phyloP scores from a whole-genome alignment of 2,888 invertebrate genomes.

The Notodonta dromedarius region DNA sequence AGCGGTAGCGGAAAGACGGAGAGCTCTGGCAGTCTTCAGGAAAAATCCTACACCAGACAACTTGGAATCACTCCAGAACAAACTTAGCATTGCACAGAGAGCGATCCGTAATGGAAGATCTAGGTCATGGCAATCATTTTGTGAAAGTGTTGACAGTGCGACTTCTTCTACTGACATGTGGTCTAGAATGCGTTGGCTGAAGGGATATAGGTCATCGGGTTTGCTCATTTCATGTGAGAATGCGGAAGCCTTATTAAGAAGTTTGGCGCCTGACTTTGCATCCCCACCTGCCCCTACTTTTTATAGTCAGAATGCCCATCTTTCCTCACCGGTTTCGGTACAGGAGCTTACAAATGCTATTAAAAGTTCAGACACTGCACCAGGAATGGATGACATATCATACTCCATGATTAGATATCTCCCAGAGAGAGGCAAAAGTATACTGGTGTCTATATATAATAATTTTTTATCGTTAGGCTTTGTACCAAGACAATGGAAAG shows the following conservation, averaged over 20 bases:
- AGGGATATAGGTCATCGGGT: neutral
- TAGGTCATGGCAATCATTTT: constrained; percentile 3
- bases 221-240: neutral
- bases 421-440: neutral
- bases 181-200: neutral
- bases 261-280: constrained; percentile 6
- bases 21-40: constrained; percentile 15
- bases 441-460: constrained; percentile 6
- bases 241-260: neutral
- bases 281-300: neutral
- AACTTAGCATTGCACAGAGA: neutral
- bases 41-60: constrained; percentile 13
- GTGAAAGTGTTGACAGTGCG: neutral
- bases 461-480: constrained; percentile 1
- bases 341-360: constrained; percentile 7
- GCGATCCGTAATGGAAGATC: neutral
- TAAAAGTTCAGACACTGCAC: neutral
- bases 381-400: constrained; percentile 8
- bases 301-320: neutral
- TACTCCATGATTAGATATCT: constrained; percentile 7
- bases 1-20: constrained; percentile 13
- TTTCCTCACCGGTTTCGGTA: neutral
- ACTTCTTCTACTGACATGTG: constrained; percentile 5
- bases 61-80: neutral
- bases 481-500: constrained; percentile 10